Evolutionary conservation across 2,797 vertebrate species (phyloP).

Genomic region (Neostethus bicornis): DNA sequence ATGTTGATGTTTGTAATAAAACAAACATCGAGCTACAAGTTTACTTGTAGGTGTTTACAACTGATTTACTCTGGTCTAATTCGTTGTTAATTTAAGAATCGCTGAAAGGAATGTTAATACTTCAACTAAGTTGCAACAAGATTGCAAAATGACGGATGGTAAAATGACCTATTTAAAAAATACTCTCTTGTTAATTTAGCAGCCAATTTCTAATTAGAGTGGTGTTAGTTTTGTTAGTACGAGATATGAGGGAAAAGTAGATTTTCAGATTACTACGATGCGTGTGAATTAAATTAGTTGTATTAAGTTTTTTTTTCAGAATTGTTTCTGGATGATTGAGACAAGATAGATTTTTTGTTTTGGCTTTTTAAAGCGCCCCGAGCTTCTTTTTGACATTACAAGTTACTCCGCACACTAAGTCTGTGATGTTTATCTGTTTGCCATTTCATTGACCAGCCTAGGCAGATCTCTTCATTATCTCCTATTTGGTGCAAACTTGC

Average conservation of each 20-base stretch:
- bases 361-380: constrained; percentile 44
- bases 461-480: constrained; percentile 76
- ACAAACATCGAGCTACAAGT: background rate
- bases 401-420: constrained; percentile 59
- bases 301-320: constrained; percentile 1
- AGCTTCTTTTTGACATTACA: constrained; percentile 62
- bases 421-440: constrained; percentile 77
- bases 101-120: background rate
- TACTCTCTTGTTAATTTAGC: background rate
- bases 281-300: background rate
- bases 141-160: background rate
- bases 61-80: background rate
- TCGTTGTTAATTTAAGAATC: background rate
- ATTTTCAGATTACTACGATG: background rate
- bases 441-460: constrained; percentile 70
- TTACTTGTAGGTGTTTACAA: background rate
- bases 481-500: constrained; percentile 63
- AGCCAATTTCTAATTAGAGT: background rate
- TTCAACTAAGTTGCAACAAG: background rate
- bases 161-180: background rate
- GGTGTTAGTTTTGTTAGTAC: background rate
- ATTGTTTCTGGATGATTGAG: constrained; percentile 14
- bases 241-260: background rate
- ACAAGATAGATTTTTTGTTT: constrained; percentile 35
- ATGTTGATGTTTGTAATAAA: too few species aligned